These are phyloP conservation scores for Micropterix aruncella DNA, from an alignment of 2,888 invertebrate genomes.

Conservation along the genomic window DNA sequence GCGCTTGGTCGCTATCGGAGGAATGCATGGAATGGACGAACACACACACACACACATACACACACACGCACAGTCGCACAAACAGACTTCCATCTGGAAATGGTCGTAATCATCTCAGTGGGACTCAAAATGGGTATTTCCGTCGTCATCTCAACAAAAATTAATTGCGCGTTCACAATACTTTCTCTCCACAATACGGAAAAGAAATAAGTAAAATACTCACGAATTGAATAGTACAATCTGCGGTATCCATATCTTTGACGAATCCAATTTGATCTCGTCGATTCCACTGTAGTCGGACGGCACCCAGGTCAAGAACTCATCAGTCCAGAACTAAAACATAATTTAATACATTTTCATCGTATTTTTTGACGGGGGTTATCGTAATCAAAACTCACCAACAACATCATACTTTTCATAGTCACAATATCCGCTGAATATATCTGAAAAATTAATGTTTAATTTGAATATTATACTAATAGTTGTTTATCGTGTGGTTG, in stretches of 20 bases:
- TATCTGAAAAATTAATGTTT: not conserved
- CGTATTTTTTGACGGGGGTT: not conserved
- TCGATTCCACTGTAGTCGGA: constrained; percentile 37
- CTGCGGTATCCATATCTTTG: constrained; percentile 50
- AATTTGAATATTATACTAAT: no score
- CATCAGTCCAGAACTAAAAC: constrained; percentile 37
- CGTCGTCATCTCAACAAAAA: no score
- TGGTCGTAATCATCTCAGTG: no score
- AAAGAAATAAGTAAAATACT: constrained; percentile 10
- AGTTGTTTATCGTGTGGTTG: no score
- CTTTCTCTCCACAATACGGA: no score
- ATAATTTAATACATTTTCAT: not conserved
- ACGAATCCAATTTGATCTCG: constrained; percentile 34
- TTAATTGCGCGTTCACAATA: no score
- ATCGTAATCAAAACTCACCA: not conserved
- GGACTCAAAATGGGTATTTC: no score
- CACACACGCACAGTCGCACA: no score
- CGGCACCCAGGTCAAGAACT: constrained; percentile 46
- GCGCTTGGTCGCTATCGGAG: no score
- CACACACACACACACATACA: no score
- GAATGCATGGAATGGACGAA: no score
- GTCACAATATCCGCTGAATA: not conserved
- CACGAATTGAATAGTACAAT: constrained; percentile 47
- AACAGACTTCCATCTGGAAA: no score
- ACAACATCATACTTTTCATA: not conserved